phyloP scores from a whole-genome alignment of 2,888 invertebrate species.

The Philaethria dido region DNA sequence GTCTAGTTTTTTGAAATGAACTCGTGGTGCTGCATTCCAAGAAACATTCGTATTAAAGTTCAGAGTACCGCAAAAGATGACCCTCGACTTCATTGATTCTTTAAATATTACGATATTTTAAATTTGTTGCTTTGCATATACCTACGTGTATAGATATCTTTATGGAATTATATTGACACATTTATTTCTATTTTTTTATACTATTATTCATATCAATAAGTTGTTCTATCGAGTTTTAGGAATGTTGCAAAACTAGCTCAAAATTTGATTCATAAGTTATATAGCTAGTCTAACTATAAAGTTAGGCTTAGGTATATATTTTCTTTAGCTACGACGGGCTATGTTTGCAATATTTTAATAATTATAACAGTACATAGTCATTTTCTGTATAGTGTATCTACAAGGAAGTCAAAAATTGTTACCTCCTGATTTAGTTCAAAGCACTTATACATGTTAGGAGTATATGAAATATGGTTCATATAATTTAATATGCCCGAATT shows the following conservation, averaged over 20 bases:
- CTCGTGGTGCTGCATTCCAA: constrained; percentile 74
- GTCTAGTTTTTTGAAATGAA: constrained; percentile 74
- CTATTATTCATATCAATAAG: background rate
- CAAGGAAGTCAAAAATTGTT: too few relatives aligned
- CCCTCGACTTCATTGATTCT: constrained; percentile 31
- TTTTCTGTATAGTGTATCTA: too few relatives aligned
- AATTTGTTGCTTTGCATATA: constrained; percentile 17
- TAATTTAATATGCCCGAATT: constrained; percentile 23
- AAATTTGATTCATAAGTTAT: constrained; percentile 3
- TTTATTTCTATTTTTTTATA: background rate
- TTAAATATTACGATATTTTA: constrained; percentile 8
- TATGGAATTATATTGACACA: background rate
- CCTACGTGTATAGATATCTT: background rate
- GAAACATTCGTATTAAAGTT: constrained; percentile 52
- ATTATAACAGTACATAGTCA: background rate
- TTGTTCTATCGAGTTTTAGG: constrained; percentile 14
- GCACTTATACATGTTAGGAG: too few relatives aligned
- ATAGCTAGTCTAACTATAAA: background rate
- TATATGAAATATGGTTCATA: background rate
- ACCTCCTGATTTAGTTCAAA: background rate
- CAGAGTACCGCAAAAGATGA: constrained; percentile 34
- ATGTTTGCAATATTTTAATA: background rate
- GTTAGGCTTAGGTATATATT: background rate
- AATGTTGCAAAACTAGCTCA: constrained; percentile 36
- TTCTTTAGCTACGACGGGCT: background rate